Base-by-base conservation (phyloP, 2,797 vertebrate species). In the Octomys mimax region DNA sequence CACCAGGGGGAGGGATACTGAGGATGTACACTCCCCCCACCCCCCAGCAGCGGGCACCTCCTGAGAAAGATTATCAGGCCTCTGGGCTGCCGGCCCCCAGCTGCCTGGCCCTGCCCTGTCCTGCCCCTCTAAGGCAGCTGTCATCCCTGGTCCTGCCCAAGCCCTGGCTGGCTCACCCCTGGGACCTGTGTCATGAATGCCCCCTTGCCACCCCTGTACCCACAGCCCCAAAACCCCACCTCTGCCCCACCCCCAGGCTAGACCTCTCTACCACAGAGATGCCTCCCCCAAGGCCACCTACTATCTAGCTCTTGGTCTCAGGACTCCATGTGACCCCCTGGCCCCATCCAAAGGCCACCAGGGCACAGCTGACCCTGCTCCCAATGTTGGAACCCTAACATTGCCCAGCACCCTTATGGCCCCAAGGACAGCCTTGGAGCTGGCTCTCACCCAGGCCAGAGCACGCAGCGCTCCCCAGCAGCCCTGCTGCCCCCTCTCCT, bases 401-500 rank as follows among this genome's bases (percentile, higher is more conserved):
- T 0, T 0, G 70, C 71, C 90, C 78, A 39, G 77, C 59, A 16
- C 77, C 42, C n/a, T 12, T 31, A 28, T 6, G 33, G 7, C 46
- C 68, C 49, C 59, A 26, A 14, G 19, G 14, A 36, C 19, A 26
- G 6, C 64, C 54, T 49, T 59, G 42, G 79, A 52, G 2, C 0
- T 18, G 91, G 95, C 39, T 39, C 14, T 57, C 54, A 57, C 54
- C 16, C 16, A 14, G 16, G 16, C 49, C 49, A 49, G 49, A 49
- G 11, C 6, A 11, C 49, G 11, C 54, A 57, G 54, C 16, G 5
- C 16, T 57, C 64, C 82, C 66, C 1, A 1, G 80, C 79, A 0
- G 82, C 87, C 91, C 81, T 36, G 16, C 62, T 11, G 88, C 95
- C 80, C 92, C 5, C 16, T 85, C 82, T 22, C 82, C 82, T 83